These are phyloP conservation scores for Macroramphosus scolopax DNA, from an alignment of 2,797 vertebrate species.

Conservation along the genomic window DNA sequence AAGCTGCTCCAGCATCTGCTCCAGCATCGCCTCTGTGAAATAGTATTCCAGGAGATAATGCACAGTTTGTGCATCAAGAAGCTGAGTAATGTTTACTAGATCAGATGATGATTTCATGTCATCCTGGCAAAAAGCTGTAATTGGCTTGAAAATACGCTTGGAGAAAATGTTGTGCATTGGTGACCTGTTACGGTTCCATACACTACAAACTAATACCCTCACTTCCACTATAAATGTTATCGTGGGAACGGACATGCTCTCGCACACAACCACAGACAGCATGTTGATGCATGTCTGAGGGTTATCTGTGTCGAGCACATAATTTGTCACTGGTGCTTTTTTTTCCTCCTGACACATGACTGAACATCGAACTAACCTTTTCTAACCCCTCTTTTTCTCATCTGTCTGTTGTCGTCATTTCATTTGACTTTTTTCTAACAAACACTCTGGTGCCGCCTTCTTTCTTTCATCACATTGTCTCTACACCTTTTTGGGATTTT, in stretches of 20 bases:
- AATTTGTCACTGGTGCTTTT: conserved; percentile 64
- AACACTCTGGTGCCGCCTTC: too few relatives aligned
- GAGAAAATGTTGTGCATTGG: background rate
- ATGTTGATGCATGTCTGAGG: conserved; percentile 56
- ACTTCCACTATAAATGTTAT: conserved; percentile 5
- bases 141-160: background rate
- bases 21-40: conserved; percentile 1
- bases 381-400: conserved; percentile 28
- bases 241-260: conserved; percentile 43
- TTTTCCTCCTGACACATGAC: conserved; percentile 15
- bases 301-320: conserved; percentile 45
- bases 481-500: conserved; percentile 65
- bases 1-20: too few relatives aligned
- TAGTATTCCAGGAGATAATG: conserved; percentile 1
- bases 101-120: background rate
- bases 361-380: conserved; percentile 48
- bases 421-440: too few relatives aligned
- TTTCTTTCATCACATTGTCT: too few relatives aligned
- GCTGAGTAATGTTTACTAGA: background rate
- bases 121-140: background rate
- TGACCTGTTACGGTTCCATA: too few relatives aligned
- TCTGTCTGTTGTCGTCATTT: conserved; percentile 1
- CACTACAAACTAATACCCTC: too few relatives aligned
- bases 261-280: conserved; percentile 55
- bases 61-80: conserved; percentile 2